These are phyloP conservation scores for Notolabrus celidotus DNA, from an alignment of 2,797 vertebrate species.

Conservation along the genomic window DNA sequence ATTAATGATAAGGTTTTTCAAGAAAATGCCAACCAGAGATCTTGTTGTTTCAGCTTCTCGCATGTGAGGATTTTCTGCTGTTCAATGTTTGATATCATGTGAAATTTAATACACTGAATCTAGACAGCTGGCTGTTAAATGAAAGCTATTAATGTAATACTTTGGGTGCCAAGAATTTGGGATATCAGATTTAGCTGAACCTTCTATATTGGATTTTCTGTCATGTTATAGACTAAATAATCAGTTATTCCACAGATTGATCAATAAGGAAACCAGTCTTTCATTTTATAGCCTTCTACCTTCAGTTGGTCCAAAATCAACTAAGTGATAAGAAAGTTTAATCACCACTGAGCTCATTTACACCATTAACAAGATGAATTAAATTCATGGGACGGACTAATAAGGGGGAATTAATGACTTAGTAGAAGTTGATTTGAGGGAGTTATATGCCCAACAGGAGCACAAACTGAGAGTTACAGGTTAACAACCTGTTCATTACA, in stretches of 20 bases:
- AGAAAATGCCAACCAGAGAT: no score
- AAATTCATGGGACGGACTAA: no score
- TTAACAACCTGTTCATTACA: constrained; percentile 36
- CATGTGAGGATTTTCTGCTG: no score
- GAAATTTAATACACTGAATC: no score
- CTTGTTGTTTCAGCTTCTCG: no score
- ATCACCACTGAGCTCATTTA: not conserved
- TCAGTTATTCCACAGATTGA: not conserved
- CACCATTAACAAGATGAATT: not conserved
- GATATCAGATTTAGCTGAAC: no score
- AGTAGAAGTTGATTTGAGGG: not conserved
- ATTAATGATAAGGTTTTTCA: no score
- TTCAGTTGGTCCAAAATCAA: not conserved
- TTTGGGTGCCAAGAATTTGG: not conserved
- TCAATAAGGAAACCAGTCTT: not conserved
- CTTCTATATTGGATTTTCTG: no score
- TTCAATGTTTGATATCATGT: no score
- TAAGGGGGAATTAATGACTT: not conserved
- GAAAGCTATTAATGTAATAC: no score
- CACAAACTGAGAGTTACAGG: constrained; percentile 38
- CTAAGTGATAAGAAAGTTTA: not conserved
- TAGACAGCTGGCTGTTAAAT: not conserved
- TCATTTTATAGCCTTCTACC: not conserved
- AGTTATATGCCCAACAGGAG: not conserved
- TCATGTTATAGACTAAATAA: not conserved